Conservation (phyloP, 2,888 invertebrate species). For the Myopa testacea region DNA sequence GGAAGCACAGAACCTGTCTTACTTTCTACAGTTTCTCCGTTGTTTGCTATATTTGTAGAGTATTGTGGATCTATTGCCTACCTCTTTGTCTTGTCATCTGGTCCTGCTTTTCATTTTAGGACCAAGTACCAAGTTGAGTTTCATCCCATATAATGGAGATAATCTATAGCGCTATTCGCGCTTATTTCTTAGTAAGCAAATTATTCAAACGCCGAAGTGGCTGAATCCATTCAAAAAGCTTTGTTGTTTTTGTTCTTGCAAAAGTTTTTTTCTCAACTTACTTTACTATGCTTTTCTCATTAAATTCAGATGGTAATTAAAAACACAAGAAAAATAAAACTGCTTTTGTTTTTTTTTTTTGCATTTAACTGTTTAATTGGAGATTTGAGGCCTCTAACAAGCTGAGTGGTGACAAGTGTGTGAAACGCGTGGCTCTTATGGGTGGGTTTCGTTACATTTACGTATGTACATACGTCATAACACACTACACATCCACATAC, state of each 20-base stretch:
- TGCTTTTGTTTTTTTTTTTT: not conserved
- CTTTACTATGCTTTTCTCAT: not conserved
- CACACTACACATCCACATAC: not conserved
- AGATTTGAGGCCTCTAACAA: conserved; percentile 14
- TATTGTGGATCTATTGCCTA: no score
- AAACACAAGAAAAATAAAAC: not conserved
- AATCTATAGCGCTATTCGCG: no score
- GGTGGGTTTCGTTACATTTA: not conserved
- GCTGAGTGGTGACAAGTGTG: conserved; percentile 35
- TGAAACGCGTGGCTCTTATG: conserved; percentile 33
- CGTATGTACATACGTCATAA: conserved; percentile 1
- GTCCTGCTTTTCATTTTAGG: no score
- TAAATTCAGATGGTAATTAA: not conserved
- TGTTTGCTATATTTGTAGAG: no score
- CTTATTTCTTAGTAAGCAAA: not conserved
- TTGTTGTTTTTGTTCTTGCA: conserved; percentile 6
- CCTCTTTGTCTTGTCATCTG: no score
- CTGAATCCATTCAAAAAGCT: conserved; percentile 18
- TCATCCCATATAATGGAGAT: no score
- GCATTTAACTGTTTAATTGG: not conserved
- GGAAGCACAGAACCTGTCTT: no score
- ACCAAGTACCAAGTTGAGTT: no score
- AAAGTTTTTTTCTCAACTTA: conserved; percentile 14
- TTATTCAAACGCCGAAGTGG: conserved; percentile 15
- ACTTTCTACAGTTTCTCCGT: no score